These are phyloP conservation scores for Pristionchus fissidentatus DNA, from an alignment of 2,888 invertebrate genomes.

Conservation along the genomic window DNA sequence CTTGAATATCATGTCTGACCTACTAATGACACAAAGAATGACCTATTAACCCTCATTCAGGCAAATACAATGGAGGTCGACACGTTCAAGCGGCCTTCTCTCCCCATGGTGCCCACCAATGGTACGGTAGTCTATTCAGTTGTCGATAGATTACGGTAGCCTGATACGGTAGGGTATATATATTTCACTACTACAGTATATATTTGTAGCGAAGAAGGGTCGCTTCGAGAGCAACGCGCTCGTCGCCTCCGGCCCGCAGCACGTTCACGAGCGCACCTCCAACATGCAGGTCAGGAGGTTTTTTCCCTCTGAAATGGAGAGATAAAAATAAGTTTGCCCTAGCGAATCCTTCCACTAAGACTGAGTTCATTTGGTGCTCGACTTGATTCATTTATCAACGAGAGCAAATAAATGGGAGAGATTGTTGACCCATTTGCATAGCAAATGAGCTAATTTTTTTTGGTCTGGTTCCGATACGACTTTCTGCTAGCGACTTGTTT, in stretches of 20 bases:
- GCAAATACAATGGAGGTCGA: conserved; percentile 33
- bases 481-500: too few species aligned
- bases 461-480: too few species aligned
- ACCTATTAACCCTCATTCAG: neutral
- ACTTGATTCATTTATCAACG: too few species aligned
- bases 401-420: too few species aligned
- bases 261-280: conserved; percentile 25
- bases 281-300: conserved; percentile 51
- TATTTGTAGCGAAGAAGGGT: conserved; percentile 51
- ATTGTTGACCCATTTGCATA: too few species aligned
- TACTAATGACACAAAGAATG: too few species aligned
- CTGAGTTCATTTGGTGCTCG: neutral
- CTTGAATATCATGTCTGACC: too few species aligned
- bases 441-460: too few species aligned
- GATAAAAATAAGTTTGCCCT: neutral
- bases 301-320: too few species aligned
- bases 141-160: neutral
- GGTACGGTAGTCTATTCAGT: neutral
- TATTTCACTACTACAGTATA: neutral
- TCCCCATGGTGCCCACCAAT: conserved; percentile 31
- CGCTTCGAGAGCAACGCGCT: conserved; percentile 50
- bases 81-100: conserved; percentile 48
- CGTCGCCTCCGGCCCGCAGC: conserved; percentile 16
- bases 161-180: too few species aligned
- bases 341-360: too few species aligned